Evolutionary conservation across 2,113 vertebrate genomes (phyloP), one percentile per base, ranked within the genome.

Genomic region (Columba livia): DNA sequence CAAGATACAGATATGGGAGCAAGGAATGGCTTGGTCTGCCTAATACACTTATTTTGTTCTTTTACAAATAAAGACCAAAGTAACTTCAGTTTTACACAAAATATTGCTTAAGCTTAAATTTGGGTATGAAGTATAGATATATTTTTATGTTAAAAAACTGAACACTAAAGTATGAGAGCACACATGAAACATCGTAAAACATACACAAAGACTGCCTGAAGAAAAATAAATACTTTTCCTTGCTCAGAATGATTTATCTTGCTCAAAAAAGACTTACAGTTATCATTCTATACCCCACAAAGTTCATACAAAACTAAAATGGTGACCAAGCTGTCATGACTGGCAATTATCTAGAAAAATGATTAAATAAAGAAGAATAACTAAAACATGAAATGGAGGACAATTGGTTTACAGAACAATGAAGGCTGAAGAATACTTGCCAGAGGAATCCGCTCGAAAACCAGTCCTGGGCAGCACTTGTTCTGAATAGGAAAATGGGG

Each of bases 391-490:
- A 94, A 95, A 97, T 97, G 97, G 94, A 97, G 81, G 88, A 98
- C 62, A 71, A 94, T 74, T 94, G 91, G 57, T 95, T 96, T 97
- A 98, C 92, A 96, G 84, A 93, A 96, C 93, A 97, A 97, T 84
- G 96, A 96, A 93, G 94, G 81, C 91, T 96, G 93, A 96, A 89
- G 67, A 96, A 97, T 97, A 98, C 98, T 99, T 99, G 99, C 99
- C 99, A 96, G 99, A 98, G 94, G 98, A 98, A 98, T 99, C 99
- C 96, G 96, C 96, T 97, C 98, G 98, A 97, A 99, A 99, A 95
- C 98, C 97, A 82, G 98, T 98, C 98, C 99, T 98, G 87, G 98
- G 98, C 89, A 98, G 98, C 93, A 98, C 98, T 96, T 99, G 98
- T 95, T 99, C 99, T 99, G 97, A 97, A 98, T 97, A 96, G 97